These are phyloP conservation scores for Acipenser oxyrinchus DNA, from an alignment of 2,797 vertebrate species.

Conservation along the genomic window DNA sequence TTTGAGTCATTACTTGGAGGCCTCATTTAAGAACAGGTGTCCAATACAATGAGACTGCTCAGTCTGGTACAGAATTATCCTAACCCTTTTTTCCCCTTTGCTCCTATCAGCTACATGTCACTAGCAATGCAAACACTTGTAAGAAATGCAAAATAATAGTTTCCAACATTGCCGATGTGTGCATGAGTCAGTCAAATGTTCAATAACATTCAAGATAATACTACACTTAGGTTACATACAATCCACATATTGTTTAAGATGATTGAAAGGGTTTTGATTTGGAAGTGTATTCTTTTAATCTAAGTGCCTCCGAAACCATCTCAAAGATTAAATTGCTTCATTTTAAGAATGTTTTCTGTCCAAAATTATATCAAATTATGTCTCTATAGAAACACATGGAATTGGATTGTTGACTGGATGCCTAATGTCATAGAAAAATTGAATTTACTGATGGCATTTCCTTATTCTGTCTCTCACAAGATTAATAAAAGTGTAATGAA, in stretches of 20 bases:
- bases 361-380: conserved; percentile 98
- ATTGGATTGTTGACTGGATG: conserved; percentile 90
- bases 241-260: conserved; percentile 94
- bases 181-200: conserved; percentile 78
- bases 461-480: conserved; percentile 83
- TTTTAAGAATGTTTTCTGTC: conserved; percentile 92
- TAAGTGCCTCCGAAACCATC: conserved; percentile 98
- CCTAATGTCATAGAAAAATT: conserved; percentile 95
- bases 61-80: conserved; percentile 53
- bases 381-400: conserved; percentile 94
- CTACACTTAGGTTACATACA: conserved; percentile 73
- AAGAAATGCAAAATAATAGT: conserved; percentile 82
- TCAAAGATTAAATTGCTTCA: conserved; percentile 98
- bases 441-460: conserved; percentile 98
- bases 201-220: conserved; percentile 80
- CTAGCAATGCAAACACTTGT: conserved; percentile 66
- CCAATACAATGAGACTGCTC: conserved; percentile 44
- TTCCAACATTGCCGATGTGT: conserved; percentile 77
- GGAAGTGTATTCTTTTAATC: conserved; percentile 98
- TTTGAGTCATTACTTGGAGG: too few species aligned
- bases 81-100: conserved; percentile 56
- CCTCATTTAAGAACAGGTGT: too few species aligned
- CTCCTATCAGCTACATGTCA: conserved; percentile 74
- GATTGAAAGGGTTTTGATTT: conserved; percentile 99
- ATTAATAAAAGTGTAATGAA: conserved; percentile 96